phyloP scores from a whole-genome alignment of 2,888 invertebrate species.

The Epistrophella euchroma region DNA sequence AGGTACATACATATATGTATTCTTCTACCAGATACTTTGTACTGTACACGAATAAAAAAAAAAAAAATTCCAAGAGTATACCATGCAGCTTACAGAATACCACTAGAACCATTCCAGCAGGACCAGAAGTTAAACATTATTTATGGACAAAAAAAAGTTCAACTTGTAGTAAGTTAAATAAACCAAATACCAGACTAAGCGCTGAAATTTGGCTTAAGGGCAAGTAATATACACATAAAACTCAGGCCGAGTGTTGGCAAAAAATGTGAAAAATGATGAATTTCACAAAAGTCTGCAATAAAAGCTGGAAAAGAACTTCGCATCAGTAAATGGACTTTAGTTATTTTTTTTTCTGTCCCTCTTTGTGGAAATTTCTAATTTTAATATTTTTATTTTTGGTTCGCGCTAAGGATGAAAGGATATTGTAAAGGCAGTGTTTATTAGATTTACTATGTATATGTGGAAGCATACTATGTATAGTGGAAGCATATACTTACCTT shows the following conservation, averaged over 20 bases:
- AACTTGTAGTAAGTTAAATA: conserved; percentile 72
- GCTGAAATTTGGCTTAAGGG: conserved; percentile 66
- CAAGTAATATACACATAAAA: conserved; percentile 38
- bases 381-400: background rate
- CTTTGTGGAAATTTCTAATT: background rate
- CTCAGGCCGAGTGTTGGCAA: conserved; percentile 7
- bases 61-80: background rate
- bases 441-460: too few relatives aligned
- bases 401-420: too few relatives aligned
- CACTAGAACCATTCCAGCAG: conserved; percentile 25
- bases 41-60: background rate
- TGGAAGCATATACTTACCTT: too few relatives aligned
- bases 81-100: conserved; percentile 18
- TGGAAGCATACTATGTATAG: too few relatives aligned
- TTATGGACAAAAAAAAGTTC: conserved; percentile 73
- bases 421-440: too few relatives aligned
- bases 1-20: background rate
- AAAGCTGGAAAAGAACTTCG: conserved; percentile 35
- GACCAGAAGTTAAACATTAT: conserved; percentile 72
- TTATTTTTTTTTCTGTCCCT: background rate
- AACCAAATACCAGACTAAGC: conserved; percentile 70
- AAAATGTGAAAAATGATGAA: conserved; percentile 31
- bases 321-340: conserved; percentile 17
- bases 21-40: conserved; percentile 8
- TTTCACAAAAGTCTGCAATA: conserved; percentile 51